Base-by-base conservation (phyloP, 2,888 invertebrate genomes). In the Brachyopa scutellaris region DNA sequence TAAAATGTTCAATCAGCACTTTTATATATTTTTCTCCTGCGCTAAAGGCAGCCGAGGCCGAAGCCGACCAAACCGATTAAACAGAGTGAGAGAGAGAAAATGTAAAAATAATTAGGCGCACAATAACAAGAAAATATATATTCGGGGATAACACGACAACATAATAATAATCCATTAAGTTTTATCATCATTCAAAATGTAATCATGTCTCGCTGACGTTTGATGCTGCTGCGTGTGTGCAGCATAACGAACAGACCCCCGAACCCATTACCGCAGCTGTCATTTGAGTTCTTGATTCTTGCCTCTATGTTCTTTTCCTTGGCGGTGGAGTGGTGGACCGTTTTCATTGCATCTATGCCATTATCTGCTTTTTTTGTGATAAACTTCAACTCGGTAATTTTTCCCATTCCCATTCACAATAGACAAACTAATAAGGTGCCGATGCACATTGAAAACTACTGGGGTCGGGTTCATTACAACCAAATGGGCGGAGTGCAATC, bases 101-200 rank as follows among this genome's bases (percentile, higher is more conserved):
- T 42, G 47, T 57, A 49, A 42, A 73, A 73, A 73, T 79, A 61
- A 79, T 79, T 73, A 73, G 67, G 79, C 55, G 33, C 64, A 49
- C 40, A 47, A 62, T 40, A 57, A 36, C 21, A 33, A 13, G 26
- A 49, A 59, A 45, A 49, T n/a, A 67, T 45, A 45, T 45, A 67
- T 67, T 66, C 31, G 59, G 47, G 57, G 69, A 74, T 69, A 74
- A 80, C 57, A 80, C 69, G 80, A 74, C 69, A 74, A 64, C 80
- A 80, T 74, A 69, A 74, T 69, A 80, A 74, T 80, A 80, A 80
- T 74, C 80, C 80, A 80, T 80, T 80, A 80, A 64, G 57, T 57
- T 74, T 80, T 74, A 74, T 80, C 80, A 76, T 80, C 80, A 69
- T 80, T 80, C 64, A 70, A 80, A 76, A 69, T 49, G 80, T 69